Percentiles rank a stretch among this genome's conserved stretches.
Evolutionary conservation across 1,140 invertebrate genomes (phyloP).

Genomic region (Trichoplusia ni): DNA sequence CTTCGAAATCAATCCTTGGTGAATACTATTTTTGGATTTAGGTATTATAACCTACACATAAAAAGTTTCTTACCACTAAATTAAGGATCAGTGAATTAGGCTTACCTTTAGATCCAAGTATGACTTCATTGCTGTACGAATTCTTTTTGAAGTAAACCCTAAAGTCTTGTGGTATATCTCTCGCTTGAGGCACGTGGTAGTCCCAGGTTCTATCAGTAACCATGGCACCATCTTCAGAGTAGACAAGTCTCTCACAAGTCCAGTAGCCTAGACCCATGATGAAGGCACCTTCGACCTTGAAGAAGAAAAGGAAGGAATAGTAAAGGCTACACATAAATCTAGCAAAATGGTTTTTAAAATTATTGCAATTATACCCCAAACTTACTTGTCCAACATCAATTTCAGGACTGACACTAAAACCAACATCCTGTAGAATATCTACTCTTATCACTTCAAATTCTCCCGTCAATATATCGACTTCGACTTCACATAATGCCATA

Average conservation of each 20-base stretch:
- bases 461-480: conserved; percentile 88
- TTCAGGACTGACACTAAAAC: conserved; percentile 87
- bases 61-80: too few relatives aligned
- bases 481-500: conserved; percentile 84
- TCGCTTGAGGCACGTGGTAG: conserved; percentile 89
- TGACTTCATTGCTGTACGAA: conserved; percentile 85
- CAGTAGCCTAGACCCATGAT: conserved; percentile 92
- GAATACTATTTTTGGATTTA: too few relatives aligned
- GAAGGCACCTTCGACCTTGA: conserved; percentile 88
- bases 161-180: conserved; percentile 93
- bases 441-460: conserved; percentile 85
- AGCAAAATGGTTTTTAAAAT: too few relatives aligned
- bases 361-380: too few relatives aligned
- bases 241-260: conserved; percentile 87
- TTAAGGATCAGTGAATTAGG: neutral
- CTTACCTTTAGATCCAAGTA: conserved; percentile 89
- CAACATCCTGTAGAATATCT: conserved; percentile 89
- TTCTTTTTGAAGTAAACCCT: conserved; percentile 87
- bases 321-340: neutral
- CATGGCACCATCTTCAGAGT: conserved; percentile 85
- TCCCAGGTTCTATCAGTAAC: conserved; percentile 90
- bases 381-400: conserved; percentile 90
- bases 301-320: neutral
- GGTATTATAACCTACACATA: too few relatives aligned
- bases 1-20: too few relatives aligned